phyloP scores from a whole-genome alignment of 2,888 invertebrate genomes.

The Sussaba pulchella region DNA sequence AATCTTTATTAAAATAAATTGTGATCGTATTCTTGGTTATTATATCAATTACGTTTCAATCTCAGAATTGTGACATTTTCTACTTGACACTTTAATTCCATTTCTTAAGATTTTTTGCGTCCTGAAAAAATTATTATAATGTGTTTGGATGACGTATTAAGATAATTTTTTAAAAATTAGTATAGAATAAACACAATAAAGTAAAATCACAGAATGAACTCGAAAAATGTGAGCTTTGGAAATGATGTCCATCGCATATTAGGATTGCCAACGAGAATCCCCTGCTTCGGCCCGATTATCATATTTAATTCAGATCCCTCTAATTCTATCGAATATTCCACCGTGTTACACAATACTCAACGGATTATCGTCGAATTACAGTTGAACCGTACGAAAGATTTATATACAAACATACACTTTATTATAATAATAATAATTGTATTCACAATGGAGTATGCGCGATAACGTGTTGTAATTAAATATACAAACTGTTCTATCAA shows the following conservation, averaged over 20 bases:
- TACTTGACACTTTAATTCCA: no score
- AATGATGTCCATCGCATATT: no score
- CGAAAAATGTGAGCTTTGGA: no score
- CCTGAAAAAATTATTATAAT: no score
- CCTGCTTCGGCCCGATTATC: neutral
- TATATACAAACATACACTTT: slow-evolving; percentile 81
- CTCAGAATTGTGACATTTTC: no score
- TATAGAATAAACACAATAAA: no score
- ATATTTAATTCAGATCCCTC: neutral
- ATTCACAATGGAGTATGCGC: slow-evolving; percentile 79
- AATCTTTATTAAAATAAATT: neutral
- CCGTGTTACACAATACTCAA: slow-evolving; percentile 6
- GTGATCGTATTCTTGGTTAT: neutral
- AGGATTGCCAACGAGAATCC: no score
- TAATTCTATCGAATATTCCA: slow-evolving; percentile 8
- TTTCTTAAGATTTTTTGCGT: no score
- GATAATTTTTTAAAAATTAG: no score
- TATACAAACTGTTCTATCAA: slow-evolving; percentile 79
- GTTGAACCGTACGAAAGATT: slow-evolving; percentile 43
- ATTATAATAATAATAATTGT: slow-evolving; percentile 79
- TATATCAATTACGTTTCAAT: no score
- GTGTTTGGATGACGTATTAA: no score
- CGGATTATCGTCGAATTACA: slow-evolving; percentile 25
- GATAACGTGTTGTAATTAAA: slow-evolving; percentile 77
- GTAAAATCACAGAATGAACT: no score